Percentiles rank a stretch among this genome's conserved stretches.
Evolutionary conservation across 2,113 vertebrate species (phyloP).

Genomic region (Diadophis punctatus): DNA sequence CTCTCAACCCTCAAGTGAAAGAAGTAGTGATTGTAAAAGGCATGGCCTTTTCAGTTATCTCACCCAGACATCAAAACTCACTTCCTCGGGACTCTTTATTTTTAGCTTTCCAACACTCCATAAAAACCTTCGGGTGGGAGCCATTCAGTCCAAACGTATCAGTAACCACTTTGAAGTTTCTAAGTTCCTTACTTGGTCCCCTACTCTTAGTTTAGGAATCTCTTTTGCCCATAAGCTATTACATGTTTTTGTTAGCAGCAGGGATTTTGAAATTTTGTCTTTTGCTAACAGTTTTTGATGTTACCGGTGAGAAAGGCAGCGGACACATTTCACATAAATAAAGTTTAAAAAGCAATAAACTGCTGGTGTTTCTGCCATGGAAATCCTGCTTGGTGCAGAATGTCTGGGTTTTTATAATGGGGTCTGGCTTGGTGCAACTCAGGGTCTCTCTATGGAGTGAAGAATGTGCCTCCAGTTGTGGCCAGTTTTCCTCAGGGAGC

Average conservation of each 20-base stretch:
- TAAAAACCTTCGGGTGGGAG: not conserved
- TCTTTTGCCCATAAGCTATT: not conserved
- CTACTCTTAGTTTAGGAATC: not conserved
- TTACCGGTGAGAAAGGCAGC: not conserved
- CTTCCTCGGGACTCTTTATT: not conserved
- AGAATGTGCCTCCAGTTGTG: not conserved
- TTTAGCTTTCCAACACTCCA: not conserved
- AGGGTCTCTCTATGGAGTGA: not conserved
- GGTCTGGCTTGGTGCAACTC: not conserved
- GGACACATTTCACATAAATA: not conserved
- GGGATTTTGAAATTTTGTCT: not conserved
- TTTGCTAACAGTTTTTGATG: not conserved
- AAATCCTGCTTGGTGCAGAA: not conserved
- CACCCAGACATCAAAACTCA: not conserved
- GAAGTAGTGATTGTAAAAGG: not conserved
- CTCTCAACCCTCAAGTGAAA: not conserved
- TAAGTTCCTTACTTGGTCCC: not conserved
- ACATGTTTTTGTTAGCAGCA: not conserved
- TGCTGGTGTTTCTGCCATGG: not conserved
- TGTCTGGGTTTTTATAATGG: not conserved
- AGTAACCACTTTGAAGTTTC: not conserved
- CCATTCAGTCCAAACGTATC: not conserved
- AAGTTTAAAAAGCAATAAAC: not conserved
- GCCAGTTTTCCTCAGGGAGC: not conserved
- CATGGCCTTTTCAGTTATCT: not conserved